Base-by-base conservation (phyloP, 1,140 invertebrate genomes). In the Streblospio benedicti region DNA sequence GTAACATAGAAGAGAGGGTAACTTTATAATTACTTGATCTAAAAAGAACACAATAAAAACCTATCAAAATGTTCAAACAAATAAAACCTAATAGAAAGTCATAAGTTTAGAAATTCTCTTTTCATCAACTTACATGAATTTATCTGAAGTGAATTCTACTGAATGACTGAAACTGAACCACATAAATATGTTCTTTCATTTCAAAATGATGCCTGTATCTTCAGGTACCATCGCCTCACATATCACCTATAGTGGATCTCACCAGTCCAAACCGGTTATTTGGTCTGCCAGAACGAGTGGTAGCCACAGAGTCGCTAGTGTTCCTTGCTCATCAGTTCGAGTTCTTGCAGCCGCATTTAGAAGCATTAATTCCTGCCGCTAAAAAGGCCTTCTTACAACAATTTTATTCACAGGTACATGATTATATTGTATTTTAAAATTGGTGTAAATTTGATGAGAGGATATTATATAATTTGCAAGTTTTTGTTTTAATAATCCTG, bases 291-390 rank as follows among this genome's bases (percentile, higher is more conserved):
- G 90, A 93, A 72, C 82, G 93, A 64, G 85, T 94, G 30, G 87
- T 95, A 4, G 93, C 88, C 0, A 86, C 93, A 0, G 93, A 97
- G 79, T 96, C 92, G 66, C 81, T 92, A 1, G 84, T 92, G 67
- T 96, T 93, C 79, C 81, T 96, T 65, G 85, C 88, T 1, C 85
- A 87, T 66, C 93, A 96, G 76, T 88, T 91, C 64, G 85, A 91
- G 71, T 82, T 85, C 50, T 77, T 97, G 0, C 86, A 87, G 61
- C 83, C 85, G 6, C 91, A 93, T 73, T 81, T 97, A 65, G 87
- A 81, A 58, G 63, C 69, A 31, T 64, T 79, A 44, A 71, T 80
- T 53, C 76, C 76, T 12, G 41, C 64, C 20, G 73, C 82, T 54
- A 86, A 85, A 67, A 83, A 81, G 64, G 80, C 85, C 62, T 83